Base-by-base conservation (phyloP, 2,113 vertebrate species). In the Ceyx margarethae region DNA sequence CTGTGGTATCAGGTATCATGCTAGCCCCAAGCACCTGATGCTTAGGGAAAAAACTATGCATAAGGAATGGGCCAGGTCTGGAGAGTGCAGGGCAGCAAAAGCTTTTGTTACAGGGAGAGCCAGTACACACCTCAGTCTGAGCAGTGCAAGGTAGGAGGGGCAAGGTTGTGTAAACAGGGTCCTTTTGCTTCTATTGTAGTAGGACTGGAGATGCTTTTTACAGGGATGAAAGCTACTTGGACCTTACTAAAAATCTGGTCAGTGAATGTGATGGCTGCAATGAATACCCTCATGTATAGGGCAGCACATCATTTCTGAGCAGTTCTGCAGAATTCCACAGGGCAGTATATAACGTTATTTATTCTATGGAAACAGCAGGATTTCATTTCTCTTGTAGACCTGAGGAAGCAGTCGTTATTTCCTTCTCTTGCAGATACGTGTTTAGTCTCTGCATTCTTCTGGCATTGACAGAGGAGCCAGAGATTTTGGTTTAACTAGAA, bases 401-500 rank as follows among this genome's bases (percentile, higher is more conserved):
- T 60, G 40, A 67, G 40, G 54, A 78, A 81, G 22, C 67, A 68
- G n/a, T 81, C 17, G 23, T 91, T 80, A 51, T 90, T 94, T 80
- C 46, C 81, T 78, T 72, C 35, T 78, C 45, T 86, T 86, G 46
- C 4, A 75, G 92, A 25, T 73, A 17, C 2, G 14, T 68, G 17
- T 87, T 95, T 81, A 33, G 29, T 60, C 60, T 90, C 37, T 89
- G 45, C 42, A 5, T 5, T 82, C 31, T 28, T 92, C 78, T 83
- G 50, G 46, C 75, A 1, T 57, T 81, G 85, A 74, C 33, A 67
- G 72, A 93, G 25, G 20, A 77, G 11, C 72, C 45, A 33, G 56
- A 67, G 87, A 65, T 72, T 93, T 87, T 91, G 88, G 43, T 56
- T 83, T 80, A 83, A 64, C 51, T 90, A 51, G 25, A 81, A 31